Base-by-base conservation (phyloP, 2,888 invertebrate genomes). In the Drosophila meridionalis region DNA sequence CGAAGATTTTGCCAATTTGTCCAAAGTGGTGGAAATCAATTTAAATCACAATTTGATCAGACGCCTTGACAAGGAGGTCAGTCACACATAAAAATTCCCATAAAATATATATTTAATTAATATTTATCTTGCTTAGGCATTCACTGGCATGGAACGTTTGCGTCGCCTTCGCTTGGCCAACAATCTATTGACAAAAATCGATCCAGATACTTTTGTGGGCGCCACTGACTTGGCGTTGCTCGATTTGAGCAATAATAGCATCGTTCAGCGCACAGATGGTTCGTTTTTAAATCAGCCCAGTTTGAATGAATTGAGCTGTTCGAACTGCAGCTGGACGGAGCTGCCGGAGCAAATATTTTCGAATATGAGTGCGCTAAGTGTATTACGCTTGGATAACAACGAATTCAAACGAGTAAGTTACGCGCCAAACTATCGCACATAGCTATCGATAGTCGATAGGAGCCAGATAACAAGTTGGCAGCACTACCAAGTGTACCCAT, bases 221-320 rank as follows among this genome's bases (percentile, higher is more conserved):
- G 92, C 92, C 56, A 75, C 59, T 38, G 90, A 92, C 47, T 77
- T 94, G 50, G 83, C 78, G 55, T 70, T 79, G 36, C 70, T 94
- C 34, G 92, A 93, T 83, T 76, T 94, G 57, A 93, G 91, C 72
- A 91, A 93, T 60, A 93, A 93, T 69, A 88, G 92, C 38, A 91
- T 94, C 42, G 43, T 50, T 3, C 78, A 94, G 43, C 89, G 90
- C 4, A 73, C 77, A 32, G 89, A 90, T 40, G 83, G 87, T 1
- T 87, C 92, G 5, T 91, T 93, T 73, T 73, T 93, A 9, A 92
- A 91, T 83, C 91, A 92, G 52, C 91, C 92, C 20, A 78, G 81
- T 20, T 81, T 93, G 28, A 71, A 82, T 55, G 91, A 93, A 45
- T 83, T 94, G 11, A 87, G 90, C 53, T 89, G 94, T 66, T 91